These are phyloP conservation scores for Speoplatyrhinus poulsoni DNA, from an alignment of 2,113 vertebrate genomes.

Conservation along the genomic window DNA sequence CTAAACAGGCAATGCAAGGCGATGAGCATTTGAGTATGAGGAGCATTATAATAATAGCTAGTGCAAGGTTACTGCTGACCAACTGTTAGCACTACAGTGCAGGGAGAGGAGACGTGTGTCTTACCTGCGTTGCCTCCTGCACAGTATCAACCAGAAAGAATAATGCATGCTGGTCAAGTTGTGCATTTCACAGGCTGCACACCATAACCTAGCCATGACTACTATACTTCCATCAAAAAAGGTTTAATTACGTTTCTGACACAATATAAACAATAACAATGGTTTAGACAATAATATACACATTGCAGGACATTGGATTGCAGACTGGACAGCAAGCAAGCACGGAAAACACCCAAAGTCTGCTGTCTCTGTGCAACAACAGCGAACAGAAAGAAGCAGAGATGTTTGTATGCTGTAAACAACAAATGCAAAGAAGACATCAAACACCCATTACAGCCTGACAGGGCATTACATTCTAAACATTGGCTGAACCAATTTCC, in stretches of 20 bases:
- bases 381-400: slow-evolving; percentile 22
- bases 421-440: not conserved
- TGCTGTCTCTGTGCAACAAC: slow-evolving; percentile 19
- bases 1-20: slow-evolving; percentile 18
- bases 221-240: too few relatives aligned
- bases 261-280: too few relatives aligned
- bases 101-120: not conserved
- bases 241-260: too few relatives aligned
- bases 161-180: not conserved
- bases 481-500: slow-evolving; percentile 58
- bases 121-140: slow-evolving; percentile 10
- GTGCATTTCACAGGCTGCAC: not conserved
- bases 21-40: slow-evolving; percentile 9
- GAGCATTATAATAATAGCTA: not conserved
- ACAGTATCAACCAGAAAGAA: slow-evolving; percentile 4
- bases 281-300: too few relatives aligned
- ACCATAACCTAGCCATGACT: too few relatives aligned
- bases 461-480: slow-evolving; percentile 57
- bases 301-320: too few relatives aligned
- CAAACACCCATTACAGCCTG: slow-evolving; percentile 20
- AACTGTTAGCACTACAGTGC: not conserved
- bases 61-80: not conserved
- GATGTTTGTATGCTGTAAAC: slow-evolving; percentile 1
- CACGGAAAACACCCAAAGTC: too few relatives aligned
- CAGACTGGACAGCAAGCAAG: too few relatives aligned